Evolutionary conservation across 2,888 invertebrate species (phyloP), one percentile per base, ranked within the genome.

Genomic region (Drosophila tripunctata): DNA sequence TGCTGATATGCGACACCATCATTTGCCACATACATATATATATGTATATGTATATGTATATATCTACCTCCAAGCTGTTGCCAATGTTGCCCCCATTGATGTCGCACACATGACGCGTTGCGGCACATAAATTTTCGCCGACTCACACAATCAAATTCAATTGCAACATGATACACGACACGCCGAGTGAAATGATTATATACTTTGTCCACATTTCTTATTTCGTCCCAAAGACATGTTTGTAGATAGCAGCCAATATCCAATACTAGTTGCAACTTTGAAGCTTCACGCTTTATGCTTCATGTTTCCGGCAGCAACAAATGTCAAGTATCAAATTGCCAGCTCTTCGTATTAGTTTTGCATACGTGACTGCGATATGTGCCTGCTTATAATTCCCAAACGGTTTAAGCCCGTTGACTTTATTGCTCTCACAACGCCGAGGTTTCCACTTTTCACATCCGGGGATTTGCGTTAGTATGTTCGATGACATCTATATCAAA

Each of bases 81-180:
- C 24, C 19, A 10, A 40, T 21, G 8, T 38, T 10, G 19, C 19
- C 22, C 6, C 15, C 22, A 6, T 31, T 3, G n/a, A 27, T 67
- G 54, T 54, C 54, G 40, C 61, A 55, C 50, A 45, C 38, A 55
- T 47, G 44, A 56, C 40, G 50, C 43, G 58, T 38, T 56, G 70
- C 43, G 63, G 43, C 55, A 66, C 31, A 60, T 56, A 35, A 35
- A 57, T 68, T 75, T 67, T 56, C 56, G 56, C 65, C 44, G 50
- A 65, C 38, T 47, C 60, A 54, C 60, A 54, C 62, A 69, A 64
- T 69, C 58, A 63, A 73, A 68, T 68, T 68, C 60, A 73, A 66
- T 63, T 75, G 69, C 56, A 69, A 75, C 45, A 54, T 63, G 62
- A 78, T 78, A 78, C 38, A 19, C 56, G 36, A 57, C 33, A 45